Base-by-base conservation (phyloP, 2,888 invertebrate genomes). In the Endomychus coccineus region DNA sequence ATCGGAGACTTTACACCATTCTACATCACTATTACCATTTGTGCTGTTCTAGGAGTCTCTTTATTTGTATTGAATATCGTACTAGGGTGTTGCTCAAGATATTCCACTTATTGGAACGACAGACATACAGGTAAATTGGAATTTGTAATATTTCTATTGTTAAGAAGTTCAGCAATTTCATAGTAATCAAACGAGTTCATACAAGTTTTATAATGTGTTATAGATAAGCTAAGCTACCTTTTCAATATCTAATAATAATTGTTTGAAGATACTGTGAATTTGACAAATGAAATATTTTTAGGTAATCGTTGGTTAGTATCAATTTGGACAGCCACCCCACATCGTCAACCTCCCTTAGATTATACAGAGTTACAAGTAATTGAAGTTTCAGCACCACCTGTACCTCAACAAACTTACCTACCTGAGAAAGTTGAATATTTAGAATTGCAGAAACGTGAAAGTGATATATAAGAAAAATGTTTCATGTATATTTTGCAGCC, bases 271-370 rank as follows among this genome's bases (percentile, higher is more conserved):
- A 19, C 5, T 19, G 19, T 19, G 7, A 19, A 19, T 19, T 7
- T 5, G 6, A 19, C 7, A 19, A 9, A 25, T 7, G 5, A 7
- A 9, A 13, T 29, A 13, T 9, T 57, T 60, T 16, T 58, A 83
- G 88, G 87, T 30, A 89, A 85, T 61, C 83, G 86, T 55, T 88
- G 84, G 84, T 68, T 89, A 40, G 77, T 84, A 11, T 82, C 88
- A 2, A 71, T 90, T 60, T 90, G 86, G 85, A 82, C 87, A 2
- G 73, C 83, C 21, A 82, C 86, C 3, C 88, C 89, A 0, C 82
- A 86, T 59, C 80, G 83, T 47, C 85, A 86, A 58, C 83, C 86
- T 2, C 80, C 90, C 1, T 63, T 88, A 3, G 88, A 89, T 61
- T 74, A 83, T 33, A 78, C 80, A 0, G 88, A 88, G 61, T 64